Conservation (phyloP, 1,140 invertebrate genomes). For the Anagrus nilaparvatae region DNA sequence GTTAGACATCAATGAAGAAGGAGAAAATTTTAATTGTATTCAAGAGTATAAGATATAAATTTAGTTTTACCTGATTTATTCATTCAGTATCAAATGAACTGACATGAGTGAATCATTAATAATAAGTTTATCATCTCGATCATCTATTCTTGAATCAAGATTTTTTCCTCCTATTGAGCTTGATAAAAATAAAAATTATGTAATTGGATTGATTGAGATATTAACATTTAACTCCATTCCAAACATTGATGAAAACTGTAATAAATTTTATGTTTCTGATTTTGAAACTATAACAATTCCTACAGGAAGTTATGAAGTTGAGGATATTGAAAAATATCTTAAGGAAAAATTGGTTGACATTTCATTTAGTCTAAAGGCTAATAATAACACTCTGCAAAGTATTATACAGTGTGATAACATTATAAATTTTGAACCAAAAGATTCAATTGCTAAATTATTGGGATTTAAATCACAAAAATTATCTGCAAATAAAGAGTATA, state of each 20-base stretch:
- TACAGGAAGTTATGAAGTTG: too few species aligned
- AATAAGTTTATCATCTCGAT: slow-evolving; percentile 12
- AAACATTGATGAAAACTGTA: too few species aligned
- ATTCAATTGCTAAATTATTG: slow-evolving; percentile 15
- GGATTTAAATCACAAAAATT: slow-evolving; percentile 15
- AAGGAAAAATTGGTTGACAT: too few species aligned
- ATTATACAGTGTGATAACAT: slow-evolving; percentile 11
- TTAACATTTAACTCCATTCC: too few species aligned
- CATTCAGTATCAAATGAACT: too few species aligned
- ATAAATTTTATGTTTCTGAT: too few species aligned
- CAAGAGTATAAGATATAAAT: slow-evolving; percentile 9
- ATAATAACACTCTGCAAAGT: slow-evolving; percentile 17
- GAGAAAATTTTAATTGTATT: background rate
- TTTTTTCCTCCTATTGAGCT: slow-evolving; percentile 19
- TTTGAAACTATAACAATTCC: too few species aligned
- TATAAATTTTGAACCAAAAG: slow-evolving; percentile 14
- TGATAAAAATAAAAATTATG: slow-evolving; percentile 4
- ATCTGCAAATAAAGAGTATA: slow-evolving; percentile 6
- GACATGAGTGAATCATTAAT: slow-evolving; percentile 16
- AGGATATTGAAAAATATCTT: too few species aligned
- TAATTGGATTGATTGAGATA: slow-evolving; percentile 14
- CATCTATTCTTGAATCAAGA: slow-evolving; percentile 12
- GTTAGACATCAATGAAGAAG: too few species aligned
- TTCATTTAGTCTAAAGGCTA: slow-evolving; percentile 13
- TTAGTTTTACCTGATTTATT: too few species aligned